phyloP scores from a whole-genome alignment of 2,888 invertebrate species.

The Parnassius glacialis region DNA sequence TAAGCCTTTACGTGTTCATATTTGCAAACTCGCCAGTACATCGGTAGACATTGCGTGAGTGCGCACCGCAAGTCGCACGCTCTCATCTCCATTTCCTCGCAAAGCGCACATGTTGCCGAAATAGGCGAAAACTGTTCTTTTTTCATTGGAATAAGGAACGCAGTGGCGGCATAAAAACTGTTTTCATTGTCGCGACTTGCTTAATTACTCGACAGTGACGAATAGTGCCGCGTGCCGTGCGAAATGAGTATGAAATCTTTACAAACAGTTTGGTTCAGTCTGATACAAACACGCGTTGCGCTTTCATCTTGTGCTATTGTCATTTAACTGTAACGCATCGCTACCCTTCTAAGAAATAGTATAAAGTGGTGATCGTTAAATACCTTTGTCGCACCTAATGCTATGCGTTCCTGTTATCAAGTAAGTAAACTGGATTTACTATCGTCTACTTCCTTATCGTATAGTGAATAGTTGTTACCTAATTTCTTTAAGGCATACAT shows the following conservation, averaged over 20 bases:
- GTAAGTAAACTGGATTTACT: slow-evolving; percentile 18
- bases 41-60: slow-evolving; percentile 63
- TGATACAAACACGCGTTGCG: slow-evolving; percentile 10
- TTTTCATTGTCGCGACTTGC: slow-evolving; percentile 39
- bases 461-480: too few relatives aligned
- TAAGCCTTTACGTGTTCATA: slow-evolving; percentile 41
- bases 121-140: slow-evolving; percentile 37
- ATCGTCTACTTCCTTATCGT: slow-evolving; percentile 13
- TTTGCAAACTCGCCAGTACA: slow-evolving; percentile 41
- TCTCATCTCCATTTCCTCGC: slow-evolving; percentile 40
- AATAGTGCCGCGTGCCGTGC: slow-evolving; percentile 60
- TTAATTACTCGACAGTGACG: slow-evolving; percentile 69
- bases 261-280: slow-evolving; percentile 38
- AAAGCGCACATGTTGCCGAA: slow-evolving; percentile 9
- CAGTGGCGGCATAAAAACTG: slow-evolving; percentile 29
- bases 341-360: not conserved
- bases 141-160: slow-evolving; percentile 35
- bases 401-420: slow-evolving; percentile 9
- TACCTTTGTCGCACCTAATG: not conserved
- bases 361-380: not conserved
- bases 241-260: slow-evolving; percentile 71
- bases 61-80: slow-evolving; percentile 51
- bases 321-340: not conserved
- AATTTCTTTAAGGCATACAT: too few relatives aligned
- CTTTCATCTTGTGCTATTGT: slow-evolving; percentile 10